phyloP scores from a whole-genome alignment of 2,797 vertebrate species.

The Chloroceryle amazona region DNA sequence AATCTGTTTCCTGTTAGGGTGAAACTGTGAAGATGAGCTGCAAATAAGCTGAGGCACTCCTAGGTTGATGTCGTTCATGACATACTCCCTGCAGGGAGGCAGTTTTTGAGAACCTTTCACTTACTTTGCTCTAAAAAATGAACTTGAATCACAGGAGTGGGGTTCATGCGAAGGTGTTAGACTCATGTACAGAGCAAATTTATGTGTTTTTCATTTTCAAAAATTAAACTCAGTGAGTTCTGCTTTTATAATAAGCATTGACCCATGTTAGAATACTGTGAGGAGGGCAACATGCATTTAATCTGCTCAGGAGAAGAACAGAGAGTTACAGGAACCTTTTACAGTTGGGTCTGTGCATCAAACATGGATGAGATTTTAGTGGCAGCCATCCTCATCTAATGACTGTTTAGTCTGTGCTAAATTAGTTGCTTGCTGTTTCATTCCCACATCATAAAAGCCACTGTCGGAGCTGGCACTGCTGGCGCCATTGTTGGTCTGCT shows the following conservation, averaged over 20 bases:
- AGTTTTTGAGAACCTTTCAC: background rate
- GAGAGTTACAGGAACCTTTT: background rate
- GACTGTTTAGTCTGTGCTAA: slow-evolving; percentile 1
- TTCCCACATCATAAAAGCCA: slow-evolving; percentile 14
- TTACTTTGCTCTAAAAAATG: background rate
- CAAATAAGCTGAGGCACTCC: slow-evolving; percentile 9
- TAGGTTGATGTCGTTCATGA: background rate
- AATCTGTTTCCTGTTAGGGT: slow-evolving; percentile 72
- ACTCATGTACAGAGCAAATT: background rate
- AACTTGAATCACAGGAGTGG: background rate
- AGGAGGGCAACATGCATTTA: background rate
- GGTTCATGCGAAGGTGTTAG: rapidly evolving
- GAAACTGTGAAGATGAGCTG: background rate
- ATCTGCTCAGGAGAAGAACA: background rate
- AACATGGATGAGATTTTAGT: background rate
- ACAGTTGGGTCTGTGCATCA: background rate
- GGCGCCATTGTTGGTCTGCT: rapidly evolving
- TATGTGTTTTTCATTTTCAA: background rate
- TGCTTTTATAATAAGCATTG: background rate
- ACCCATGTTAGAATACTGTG: rapidly evolving
- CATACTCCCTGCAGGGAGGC: background rate
- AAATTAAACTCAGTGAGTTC: background rate
- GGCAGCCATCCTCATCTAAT: background rate
- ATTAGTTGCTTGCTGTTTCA: slow-evolving; percentile 12
- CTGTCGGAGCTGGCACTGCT: background rate